These are phyloP conservation scores for Microcaecilia unicolor DNA, from an alignment of 2,797 vertebrate genomes.

Conservation along the genomic window DNA sequence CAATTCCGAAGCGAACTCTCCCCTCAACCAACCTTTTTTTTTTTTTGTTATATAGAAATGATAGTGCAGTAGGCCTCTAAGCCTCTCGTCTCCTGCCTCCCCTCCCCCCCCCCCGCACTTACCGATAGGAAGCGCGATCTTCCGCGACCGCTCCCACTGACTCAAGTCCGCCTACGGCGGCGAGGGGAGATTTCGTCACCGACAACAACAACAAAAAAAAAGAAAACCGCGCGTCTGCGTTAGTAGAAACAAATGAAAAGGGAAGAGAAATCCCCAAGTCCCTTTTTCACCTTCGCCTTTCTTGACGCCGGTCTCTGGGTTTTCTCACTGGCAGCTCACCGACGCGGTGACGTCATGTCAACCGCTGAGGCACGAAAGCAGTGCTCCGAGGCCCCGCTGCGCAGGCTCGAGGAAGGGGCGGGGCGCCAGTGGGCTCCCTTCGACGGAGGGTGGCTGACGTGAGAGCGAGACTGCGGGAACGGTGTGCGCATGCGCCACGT, in stretches of 20 bases:
- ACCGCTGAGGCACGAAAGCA: slow-evolving; percentile 35
- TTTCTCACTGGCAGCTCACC: slow-evolving; percentile 44
- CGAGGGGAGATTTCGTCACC: slow-evolving; percentile 31
- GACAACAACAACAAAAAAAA: too few species aligned
- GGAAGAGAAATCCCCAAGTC: too few species aligned
- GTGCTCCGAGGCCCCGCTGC: slow-evolving; percentile 30
- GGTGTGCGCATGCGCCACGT: slow-evolving; percentile 31
- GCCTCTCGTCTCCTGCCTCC: too few species aligned
- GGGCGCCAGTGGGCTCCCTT: slow-evolving; percentile 10
- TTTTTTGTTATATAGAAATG: too few species aligned
- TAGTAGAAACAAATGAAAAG: too few species aligned
- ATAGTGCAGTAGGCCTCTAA: not conserved
- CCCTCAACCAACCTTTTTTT: too few species aligned
- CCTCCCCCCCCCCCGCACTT: slow-evolving; percentile 19
- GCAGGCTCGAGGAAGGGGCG: slow-evolving; percentile 15
- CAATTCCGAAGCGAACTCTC: slow-evolving; percentile 42
- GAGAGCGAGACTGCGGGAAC: not conserved
- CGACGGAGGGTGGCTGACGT: not conserved
- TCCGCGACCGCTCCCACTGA: slow-evolving; percentile 12
- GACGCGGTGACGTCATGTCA: slow-evolving; percentile 47
- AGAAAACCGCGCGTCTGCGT: too few species aligned
- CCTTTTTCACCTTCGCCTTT: slow-evolving; percentile 18
- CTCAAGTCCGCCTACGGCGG: not conserved
- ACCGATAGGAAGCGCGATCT: slow-evolving; percentile 33
- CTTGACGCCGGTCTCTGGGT: slow-evolving; percentile 14